These are phyloP conservation scores for Cotesia congregata DNA, from an alignment of 2,888 invertebrate genomes.

Conservation along the genomic window DNA sequence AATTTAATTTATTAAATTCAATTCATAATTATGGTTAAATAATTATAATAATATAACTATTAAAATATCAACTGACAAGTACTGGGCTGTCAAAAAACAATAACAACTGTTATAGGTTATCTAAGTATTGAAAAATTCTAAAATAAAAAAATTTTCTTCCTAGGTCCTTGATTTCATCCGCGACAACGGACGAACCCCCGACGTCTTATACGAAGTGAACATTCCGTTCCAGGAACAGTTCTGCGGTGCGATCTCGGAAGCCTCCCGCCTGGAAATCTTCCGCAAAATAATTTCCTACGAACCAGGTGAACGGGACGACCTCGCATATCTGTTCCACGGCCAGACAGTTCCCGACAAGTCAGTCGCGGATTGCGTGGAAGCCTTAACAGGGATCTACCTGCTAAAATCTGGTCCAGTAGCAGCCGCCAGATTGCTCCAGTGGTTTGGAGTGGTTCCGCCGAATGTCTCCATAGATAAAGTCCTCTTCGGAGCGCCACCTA, in stretches of 20 bases:
- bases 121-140: no score
- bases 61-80: no score
- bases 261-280: constrained; percentile 61
- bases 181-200: constrained; percentile 57
- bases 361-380: constrained; percentile 88
- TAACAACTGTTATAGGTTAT: no score
- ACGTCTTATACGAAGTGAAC: constrained; percentile 71
- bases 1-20: no score
- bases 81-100: no score
- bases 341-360: constrained; percentile 76
- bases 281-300: constrained; percentile 54
- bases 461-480: constrained; percentile 65
- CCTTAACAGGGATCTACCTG: constrained; percentile 85
- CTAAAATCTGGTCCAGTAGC: constrained; percentile 73
- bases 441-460: constrained; percentile 76
- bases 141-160: no score
- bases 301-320: background rate
- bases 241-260: constrained; percentile 65
- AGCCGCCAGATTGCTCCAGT: constrained; percentile 75
- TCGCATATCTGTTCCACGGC: background rate
- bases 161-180: constrained; percentile 56
- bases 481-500: constrained; percentile 53
- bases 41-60: no score
- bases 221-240: constrained; percentile 69
- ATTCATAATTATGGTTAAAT: no score